Percentiles rank a stretch among this genome's conserved stretches.
These are phyloP conservation scores for Parasteatoda lunata DNA, from an alignment of 2,888 invertebrate species.

Conservation along the genomic window DNA sequence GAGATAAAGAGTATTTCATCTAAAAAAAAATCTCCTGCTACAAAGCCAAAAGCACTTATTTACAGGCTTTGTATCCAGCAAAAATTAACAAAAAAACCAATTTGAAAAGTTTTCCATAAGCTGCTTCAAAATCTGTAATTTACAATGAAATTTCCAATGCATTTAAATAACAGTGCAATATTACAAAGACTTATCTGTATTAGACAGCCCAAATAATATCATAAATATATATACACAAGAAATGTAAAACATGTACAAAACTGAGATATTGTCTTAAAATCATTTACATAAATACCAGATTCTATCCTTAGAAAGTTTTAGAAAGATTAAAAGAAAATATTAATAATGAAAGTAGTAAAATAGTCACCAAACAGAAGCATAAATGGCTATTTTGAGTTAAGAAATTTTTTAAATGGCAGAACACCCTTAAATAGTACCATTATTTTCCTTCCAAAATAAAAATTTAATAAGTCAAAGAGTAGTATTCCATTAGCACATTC, in stretches of 20 bases:
- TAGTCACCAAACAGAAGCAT: slow-evolving; percentile 62
- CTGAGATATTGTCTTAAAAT: slow-evolving; percentile 23
- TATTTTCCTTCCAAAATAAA: slow-evolving; percentile 26
- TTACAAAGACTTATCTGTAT: slow-evolving; percentile 35
- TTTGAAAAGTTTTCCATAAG: slow-evolving; percentile 34
- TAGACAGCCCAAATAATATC: slow-evolving; percentile 52
- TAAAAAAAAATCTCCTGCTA: slow-evolving; percentile 36
- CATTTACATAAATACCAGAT: neutral
- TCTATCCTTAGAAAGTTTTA: neutral
- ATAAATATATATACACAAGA: slow-evolving; percentile 37
- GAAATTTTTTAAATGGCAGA: slow-evolving; percentile 40
- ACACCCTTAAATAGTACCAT: slow-evolving; percentile 22
- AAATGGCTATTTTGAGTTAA: neutral
- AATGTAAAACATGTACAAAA: slow-evolving; percentile 33
- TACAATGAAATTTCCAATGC: slow-evolving; percentile 45
- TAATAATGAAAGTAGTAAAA: slow-evolving; percentile 24
- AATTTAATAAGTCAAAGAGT: slow-evolving; percentile 34
- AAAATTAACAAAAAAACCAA: slow-evolving; percentile 18
- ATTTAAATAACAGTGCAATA: slow-evolving; percentile 54
- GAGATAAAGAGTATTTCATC: slow-evolving; percentile 18
- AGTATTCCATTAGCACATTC: slow-evolving; percentile 22
- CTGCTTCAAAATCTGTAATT: slow-evolving; percentile 44
- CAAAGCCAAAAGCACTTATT: slow-evolving; percentile 64
- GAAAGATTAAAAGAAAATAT: slow-evolving; percentile 16
- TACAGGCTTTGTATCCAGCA: slow-evolving; percentile 55